Evolutionary conservation across 2,113 vertebrate species (phyloP).

Genomic region (Rissa tridactyla): DNA sequence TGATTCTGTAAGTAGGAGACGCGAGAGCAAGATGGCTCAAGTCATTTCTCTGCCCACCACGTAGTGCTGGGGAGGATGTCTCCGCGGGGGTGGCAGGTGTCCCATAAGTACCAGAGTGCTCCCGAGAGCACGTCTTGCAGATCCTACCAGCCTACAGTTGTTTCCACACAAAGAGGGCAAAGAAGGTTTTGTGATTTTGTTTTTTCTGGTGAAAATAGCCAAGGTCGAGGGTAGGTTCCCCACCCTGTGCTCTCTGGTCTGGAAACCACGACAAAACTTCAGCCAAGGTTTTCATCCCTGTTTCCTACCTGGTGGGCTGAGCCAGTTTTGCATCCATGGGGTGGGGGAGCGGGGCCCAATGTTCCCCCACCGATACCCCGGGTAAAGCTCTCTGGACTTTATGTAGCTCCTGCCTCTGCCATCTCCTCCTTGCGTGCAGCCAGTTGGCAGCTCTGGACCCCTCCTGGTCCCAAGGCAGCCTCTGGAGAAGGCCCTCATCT

Average conservation of each 20-base stretch:
- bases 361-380: rapidly evolving
- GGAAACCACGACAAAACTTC: not conserved
- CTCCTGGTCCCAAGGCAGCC: not conserved
- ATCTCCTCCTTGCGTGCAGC: rapidly evolving
- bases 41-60: not conserved
- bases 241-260: not conserved
- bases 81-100: not conserved
- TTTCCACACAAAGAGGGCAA: not conserved
- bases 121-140: not conserved
- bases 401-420: not conserved
- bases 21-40: not conserved
- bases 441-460: not conserved
- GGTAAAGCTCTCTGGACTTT: not conserved
- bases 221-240: not conserved
- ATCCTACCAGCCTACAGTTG: not conserved
- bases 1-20: not conserved
- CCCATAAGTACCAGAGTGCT: not conserved
- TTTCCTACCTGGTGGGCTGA: not conserved
- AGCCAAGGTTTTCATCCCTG: not conserved
- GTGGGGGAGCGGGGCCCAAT: not conserved
- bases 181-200: not conserved
- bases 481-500: not conserved
- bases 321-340: not conserved
- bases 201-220: not conserved
- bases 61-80: not conserved